Percentiles rank a stretch among this genome's conserved stretches.
Conservation (phyloP, 2,113 vertebrate species). For the Craseonycteris thonglongyai region DNA sequence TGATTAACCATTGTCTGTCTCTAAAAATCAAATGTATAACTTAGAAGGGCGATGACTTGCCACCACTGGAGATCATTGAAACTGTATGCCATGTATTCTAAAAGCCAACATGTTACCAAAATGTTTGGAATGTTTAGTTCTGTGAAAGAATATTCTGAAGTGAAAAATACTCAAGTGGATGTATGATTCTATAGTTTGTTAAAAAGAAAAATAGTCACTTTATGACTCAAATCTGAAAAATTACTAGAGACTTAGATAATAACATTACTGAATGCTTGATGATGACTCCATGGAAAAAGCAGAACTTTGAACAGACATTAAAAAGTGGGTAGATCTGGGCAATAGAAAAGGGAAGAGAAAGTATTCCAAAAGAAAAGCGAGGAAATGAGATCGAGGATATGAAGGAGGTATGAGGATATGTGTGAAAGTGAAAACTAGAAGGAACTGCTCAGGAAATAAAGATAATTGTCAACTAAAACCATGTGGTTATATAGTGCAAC, state of each 20-base stretch:
- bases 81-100: neutral
- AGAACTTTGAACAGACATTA: neutral
- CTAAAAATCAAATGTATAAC: neutral
- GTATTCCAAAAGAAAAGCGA: neutral
- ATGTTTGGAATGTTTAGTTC: neutral
- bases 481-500: neutral
- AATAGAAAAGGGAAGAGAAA: neutral
- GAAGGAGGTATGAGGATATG: neutral
- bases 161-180: neutral
- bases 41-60: neutral
- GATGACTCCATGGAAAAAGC: neutral
- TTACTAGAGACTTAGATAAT: neutral
- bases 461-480: neutral
- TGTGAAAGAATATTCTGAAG: slow-evolving; percentile 10
- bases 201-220: neutral
- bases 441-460: neutral
- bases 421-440: neutral
- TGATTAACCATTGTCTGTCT: slow-evolving; percentile 2
- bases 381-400: neutral
- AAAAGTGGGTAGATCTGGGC: neutral
- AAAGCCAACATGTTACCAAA: slow-evolving; percentile 15
- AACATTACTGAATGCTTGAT: neutral
- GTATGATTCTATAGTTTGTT: neutral
- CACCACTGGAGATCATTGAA: neutral
- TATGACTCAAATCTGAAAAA: neutral